phyloP scores from a whole-genome alignment of 1,140 invertebrate genomes.

The Drosophila bocki region DNA sequence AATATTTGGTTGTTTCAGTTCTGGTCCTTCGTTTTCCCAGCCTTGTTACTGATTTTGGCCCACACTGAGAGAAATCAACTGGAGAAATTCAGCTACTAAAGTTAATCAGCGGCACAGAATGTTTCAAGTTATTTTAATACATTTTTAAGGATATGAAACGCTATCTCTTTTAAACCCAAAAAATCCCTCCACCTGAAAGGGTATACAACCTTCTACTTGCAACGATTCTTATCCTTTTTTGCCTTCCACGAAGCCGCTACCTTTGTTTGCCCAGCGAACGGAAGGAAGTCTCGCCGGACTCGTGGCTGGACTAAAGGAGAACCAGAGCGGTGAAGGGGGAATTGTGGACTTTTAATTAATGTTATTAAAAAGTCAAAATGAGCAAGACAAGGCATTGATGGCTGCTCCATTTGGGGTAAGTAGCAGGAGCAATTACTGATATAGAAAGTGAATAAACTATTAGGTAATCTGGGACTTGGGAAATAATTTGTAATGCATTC shows the following conservation, averaged over 20 bases:
- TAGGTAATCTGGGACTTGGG: not conserved
- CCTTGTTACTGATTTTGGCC: conserved; percentile 4
- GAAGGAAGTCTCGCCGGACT: not conserved
- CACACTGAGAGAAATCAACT: not conserved
- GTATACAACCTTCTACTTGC: not conserved
- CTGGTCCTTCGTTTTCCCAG: not conserved
- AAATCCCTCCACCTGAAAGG: not conserved
- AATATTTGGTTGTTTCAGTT: conserved; percentile 56
- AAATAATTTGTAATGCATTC: not conserved
- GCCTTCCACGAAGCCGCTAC: conserved; percentile 38
- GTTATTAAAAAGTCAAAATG: conserved; percentile 67
- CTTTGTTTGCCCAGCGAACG: conserved; percentile 52
- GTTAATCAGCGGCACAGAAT: no score
- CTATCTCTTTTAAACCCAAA: no score
- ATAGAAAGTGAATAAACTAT: conserved; percentile 11
- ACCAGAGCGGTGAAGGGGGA: not conserved
- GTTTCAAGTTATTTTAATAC: no score
- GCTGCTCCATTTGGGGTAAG: not conserved
- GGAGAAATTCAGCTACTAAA: not conserved
- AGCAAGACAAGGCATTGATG: conserved; percentile 33
- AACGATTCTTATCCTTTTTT: conserved; percentile 17
- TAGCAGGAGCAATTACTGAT: not conserved
- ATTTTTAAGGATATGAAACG: no score
- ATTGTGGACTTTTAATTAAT: conserved; percentile 60
- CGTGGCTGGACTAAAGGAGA: not conserved